Evolutionary conservation across 2,797 vertebrate genomes (phyloP).

Genomic region (Crocodylus rhombifer): DNA sequence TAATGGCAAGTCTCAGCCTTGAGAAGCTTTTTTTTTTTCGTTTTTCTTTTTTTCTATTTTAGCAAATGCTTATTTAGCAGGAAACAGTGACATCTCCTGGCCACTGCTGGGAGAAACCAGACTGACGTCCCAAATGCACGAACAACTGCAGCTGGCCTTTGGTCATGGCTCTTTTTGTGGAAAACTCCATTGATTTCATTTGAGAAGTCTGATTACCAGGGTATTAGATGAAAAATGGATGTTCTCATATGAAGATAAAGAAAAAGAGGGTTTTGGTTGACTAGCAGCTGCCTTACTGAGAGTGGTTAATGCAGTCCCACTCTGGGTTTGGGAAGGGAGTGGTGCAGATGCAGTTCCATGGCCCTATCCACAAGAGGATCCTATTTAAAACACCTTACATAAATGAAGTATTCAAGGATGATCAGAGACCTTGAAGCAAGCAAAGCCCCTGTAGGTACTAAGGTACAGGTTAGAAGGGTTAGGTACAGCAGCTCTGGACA

Average conservation of each 20-base stretch:
- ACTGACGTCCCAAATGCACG: neutral
- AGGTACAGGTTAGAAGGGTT: neutral
- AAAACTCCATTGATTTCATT: neutral
- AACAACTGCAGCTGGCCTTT: neutral
- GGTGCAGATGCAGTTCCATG: too few species aligned
- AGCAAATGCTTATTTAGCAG: neutral
- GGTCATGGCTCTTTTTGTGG: neutral
- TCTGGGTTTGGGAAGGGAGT: too few species aligned
- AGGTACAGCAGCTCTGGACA: accelerated
- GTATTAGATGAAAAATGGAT: neutral
- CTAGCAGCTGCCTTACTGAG: neutral
- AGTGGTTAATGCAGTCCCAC: neutral
- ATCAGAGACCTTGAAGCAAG: neutral
- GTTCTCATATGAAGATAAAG: neutral
- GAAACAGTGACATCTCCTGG: slow-evolving; percentile 67
- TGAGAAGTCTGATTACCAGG: neutral
- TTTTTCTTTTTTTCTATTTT: neutral
- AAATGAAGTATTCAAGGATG: neutral
- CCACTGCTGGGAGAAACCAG: neutral
- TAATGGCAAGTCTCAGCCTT: neutral
- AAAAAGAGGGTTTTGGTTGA: too few species aligned
- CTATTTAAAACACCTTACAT: neutral
- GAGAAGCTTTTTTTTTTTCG: neutral
- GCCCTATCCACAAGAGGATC: too few species aligned
- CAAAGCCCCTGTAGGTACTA: neutral